Conservation (phyloP, 2,888 invertebrate species). For the Muschampia plurimacula region DNA sequence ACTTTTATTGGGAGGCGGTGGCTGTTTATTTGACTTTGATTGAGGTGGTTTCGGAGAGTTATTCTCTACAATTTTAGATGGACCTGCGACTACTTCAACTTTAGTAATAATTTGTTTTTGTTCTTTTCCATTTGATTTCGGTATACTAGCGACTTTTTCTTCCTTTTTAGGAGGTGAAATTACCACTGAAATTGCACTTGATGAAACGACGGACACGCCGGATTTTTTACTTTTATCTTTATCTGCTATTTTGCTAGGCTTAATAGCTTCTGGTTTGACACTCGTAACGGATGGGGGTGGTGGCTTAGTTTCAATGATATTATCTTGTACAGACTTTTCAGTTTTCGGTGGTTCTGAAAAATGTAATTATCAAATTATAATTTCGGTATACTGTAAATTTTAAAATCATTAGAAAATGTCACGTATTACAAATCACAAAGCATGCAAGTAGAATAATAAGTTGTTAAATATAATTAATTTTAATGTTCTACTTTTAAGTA, state of each 20-base stretch:
- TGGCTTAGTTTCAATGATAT: constrained; percentile 80
- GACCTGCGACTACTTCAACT: constrained; percentile 85
- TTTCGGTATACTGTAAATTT: background rate
- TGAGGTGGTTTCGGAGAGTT: constrained; percentile 61
- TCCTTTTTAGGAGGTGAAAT: constrained; percentile 78
- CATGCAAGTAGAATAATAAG: background rate
- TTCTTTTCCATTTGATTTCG: constrained; percentile 79
- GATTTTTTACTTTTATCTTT: constrained; percentile 74
- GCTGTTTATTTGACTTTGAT: constrained; percentile 65
- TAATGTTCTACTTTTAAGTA: no score
- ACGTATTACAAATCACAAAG: background rate
- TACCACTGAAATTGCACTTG: constrained; percentile 74
- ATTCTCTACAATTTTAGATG: constrained; percentile 78
- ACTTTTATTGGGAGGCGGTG: constrained; percentile 59
- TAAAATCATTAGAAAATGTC: background rate
- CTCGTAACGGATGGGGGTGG: constrained; percentile 70
- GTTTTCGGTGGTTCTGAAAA: constrained; percentile 77
- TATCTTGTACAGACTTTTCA: constrained; percentile 75
- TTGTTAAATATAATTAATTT: no score
- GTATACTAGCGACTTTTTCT: constrained; percentile 66
- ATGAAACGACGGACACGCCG: constrained; percentile 64
- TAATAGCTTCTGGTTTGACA: constrained; percentile 75
- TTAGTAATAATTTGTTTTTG: constrained; percentile 80
- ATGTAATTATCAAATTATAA: constrained; percentile 37
- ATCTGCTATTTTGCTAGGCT: constrained; percentile 75